Base-by-base conservation (phyloP, 1,140 invertebrate genomes). In the Tyrophagus putrescentiae region DNA sequence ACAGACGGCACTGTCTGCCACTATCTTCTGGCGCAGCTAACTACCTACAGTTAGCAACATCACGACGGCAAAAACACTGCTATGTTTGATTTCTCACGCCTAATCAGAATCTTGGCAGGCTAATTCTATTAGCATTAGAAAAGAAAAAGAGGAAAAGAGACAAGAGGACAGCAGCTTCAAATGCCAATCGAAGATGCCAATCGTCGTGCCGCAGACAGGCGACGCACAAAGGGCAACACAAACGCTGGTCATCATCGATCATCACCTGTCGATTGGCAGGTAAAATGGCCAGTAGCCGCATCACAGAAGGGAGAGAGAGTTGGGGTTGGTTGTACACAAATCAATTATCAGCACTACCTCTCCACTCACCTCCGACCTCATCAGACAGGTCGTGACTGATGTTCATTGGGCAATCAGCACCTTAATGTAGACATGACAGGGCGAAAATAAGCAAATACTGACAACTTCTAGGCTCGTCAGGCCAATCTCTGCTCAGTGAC, bases 71-170 rank as follows among this genome's bases (percentile, higher is more conserved):
- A n/a, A n/a, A n/a, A n/a, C n/a, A n/a, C n/a, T n/a, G n/a, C n/a
- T n/a, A n/a, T n/a, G 45, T 48, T 48, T 7, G 45, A 29, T 48
- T 48, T 48, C 45, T 48, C 45, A 48, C 45, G 45, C 45, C 45
- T 48, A 48, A 48, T 48, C 45, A 48, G n/a, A n/a, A 48, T 48
- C 45, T 48, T n/a, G 45, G 23, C 45, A 48, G 18, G 7, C 21
- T 21, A 48, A 48, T 48, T 48, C 13, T 13, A 48, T 7, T 48
- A 7, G 21, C 7, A 25, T 21, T 13, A 7, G 13, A 7, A 6
- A 48, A n/a, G n/a, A n/a, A n/a, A n/a, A n/a, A n/a, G n/a, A n/a
- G n/a, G n/a, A n/a, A n/a, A n/a, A n/a, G n/a, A n/a, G n/a, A n/a
- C n/a, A n/a, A n/a, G n/a, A n/a, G n/a, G n/a, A n/a, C n/a, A n/a